A percentile compares a stretch with the other conserved stretches of the same genome.
These are phyloP conservation scores for Argentina silus DNA, from an alignment of 2,797 vertebrate genomes.

Conservation along the genomic window DNA sequence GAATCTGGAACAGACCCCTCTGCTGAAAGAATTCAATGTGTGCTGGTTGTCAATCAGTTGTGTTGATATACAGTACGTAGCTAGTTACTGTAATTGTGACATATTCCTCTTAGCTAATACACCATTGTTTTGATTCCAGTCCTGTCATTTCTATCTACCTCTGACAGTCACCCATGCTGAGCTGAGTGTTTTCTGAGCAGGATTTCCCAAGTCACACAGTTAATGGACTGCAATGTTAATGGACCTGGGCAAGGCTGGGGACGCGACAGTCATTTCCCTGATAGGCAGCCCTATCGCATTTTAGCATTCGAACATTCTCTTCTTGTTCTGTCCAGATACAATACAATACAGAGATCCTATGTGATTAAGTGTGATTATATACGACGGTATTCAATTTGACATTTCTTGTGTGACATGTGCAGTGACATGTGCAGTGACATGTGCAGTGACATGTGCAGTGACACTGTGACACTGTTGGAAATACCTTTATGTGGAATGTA, in stretches of 20 bases:
- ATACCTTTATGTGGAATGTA: constrained; percentile 24
- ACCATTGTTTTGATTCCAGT: background rate
- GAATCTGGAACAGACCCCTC: constrained; percentile 21
- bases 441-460: constrained; percentile 28
- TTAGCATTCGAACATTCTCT: constrained; percentile 34
- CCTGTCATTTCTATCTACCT: background rate
- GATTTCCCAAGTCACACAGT: background rate
- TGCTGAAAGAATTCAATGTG: constrained; percentile 29
- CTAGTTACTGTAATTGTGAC: constrained; percentile 29
- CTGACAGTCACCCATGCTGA: background rate
- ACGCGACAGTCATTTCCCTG: constrained; percentile 15
- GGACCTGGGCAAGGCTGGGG: constrained; percentile 21
- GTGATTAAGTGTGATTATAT: constrained; percentile 23
- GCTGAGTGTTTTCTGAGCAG: background rate
- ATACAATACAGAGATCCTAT: constrained; percentile 72
- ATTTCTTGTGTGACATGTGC: constrained; percentile 17
- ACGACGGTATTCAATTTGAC: background rate
- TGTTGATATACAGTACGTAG: constrained; percentile 34
- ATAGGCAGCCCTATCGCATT: constrained; percentile 28
- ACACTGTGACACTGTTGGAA: constrained; percentile 29
- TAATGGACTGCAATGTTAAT: constrained; percentile 5
- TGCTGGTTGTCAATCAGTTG: constrained; percentile 37
- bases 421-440: constrained; percentile 29
- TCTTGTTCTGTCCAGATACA: constrained; percentile 55
- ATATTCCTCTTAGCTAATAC: constrained; percentile 27